These are phyloP conservation scores for Gryllus bimaculatus DNA, from an alignment of 1,140 invertebrate species.

Conservation along the genomic window DNA sequence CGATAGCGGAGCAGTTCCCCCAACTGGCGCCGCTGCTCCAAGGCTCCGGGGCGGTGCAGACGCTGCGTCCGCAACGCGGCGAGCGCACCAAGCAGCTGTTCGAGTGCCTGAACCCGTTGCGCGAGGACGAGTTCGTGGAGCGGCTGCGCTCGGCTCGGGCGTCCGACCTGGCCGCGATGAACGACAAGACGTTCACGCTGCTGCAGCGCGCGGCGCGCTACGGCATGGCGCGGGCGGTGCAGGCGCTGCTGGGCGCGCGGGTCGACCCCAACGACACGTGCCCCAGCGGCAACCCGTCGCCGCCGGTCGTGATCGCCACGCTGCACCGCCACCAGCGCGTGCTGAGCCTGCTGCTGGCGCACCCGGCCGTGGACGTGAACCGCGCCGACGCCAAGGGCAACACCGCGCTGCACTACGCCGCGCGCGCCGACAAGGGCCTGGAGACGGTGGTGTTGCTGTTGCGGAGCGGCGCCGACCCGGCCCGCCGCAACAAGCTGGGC, in stretches of 20 bases:
- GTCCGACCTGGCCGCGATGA: neutral
- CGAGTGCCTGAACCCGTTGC: neutral
- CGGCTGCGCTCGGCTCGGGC: neutral
- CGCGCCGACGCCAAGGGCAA: neutral
- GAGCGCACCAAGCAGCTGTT: neutral
- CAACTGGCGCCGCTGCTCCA: too few relatives aligned
- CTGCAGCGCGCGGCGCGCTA: neutral
- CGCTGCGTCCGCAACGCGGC: too few relatives aligned
- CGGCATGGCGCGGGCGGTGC: neutral
- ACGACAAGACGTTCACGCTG: neutral
- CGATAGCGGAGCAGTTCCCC: too few relatives aligned
- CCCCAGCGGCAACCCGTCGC: neutral
- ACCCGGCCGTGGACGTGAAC: neutral
- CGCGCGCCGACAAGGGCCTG: neutral
- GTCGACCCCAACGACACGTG: neutral
- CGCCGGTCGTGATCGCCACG: neutral
- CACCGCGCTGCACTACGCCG: neutral
- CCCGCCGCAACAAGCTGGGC: neutral
- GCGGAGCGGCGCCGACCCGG: neutral
- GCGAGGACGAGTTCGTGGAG: neutral
- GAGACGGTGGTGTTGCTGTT: neutral
- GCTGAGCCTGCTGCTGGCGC: neutral
- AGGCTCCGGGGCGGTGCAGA: too few relatives aligned
- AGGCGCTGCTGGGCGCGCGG: neutral
- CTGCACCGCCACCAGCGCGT: neutral